These are phyloP conservation scores for Cremastobaeus sp. DNA, from an alignment of 2,888 invertebrate species.

Conservation along the genomic window DNA sequence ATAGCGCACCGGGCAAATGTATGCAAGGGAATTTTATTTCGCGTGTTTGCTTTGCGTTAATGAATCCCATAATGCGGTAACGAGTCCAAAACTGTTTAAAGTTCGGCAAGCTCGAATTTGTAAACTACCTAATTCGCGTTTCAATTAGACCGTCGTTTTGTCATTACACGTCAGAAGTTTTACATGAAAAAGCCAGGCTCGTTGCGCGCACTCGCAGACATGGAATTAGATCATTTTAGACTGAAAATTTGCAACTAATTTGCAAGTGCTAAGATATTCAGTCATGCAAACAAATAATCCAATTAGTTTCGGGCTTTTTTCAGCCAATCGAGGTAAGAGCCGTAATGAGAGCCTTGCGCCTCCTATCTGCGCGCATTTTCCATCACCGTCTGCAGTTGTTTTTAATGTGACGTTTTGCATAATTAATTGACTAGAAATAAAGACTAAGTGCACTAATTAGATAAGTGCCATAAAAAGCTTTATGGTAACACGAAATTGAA, in stretches of 20 bases:
- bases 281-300: too few species aligned
- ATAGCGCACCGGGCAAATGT: too few species aligned
- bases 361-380: not conserved
- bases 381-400: constrained; percentile 6
- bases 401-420: constrained; percentile 28
- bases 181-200: too few species aligned
- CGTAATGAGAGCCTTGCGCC: too few species aligned
- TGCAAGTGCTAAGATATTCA: too few species aligned
- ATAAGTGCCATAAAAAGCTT: constrained; percentile 34
- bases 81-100: not conserved
- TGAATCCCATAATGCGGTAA: constrained; percentile 1
- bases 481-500: constrained; percentile 31
- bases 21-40: constrained; percentile 12
- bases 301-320: too few species aligned
- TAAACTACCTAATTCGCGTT: not conserved
- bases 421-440: constrained; percentile 42
- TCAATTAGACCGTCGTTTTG: constrained; percentile 3
- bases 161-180: too few species aligned
- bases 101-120: not conserved
- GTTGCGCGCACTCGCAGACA: too few species aligned
- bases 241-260: too few species aligned
- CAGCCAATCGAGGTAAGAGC: too few species aligned
- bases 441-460: constrained; percentile 38
- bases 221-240: too few species aligned
- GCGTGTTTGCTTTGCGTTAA: not conserved